Conservation (phyloP, 2,888 invertebrate species). For the Harpagoxenus sublaevis region DNA sequence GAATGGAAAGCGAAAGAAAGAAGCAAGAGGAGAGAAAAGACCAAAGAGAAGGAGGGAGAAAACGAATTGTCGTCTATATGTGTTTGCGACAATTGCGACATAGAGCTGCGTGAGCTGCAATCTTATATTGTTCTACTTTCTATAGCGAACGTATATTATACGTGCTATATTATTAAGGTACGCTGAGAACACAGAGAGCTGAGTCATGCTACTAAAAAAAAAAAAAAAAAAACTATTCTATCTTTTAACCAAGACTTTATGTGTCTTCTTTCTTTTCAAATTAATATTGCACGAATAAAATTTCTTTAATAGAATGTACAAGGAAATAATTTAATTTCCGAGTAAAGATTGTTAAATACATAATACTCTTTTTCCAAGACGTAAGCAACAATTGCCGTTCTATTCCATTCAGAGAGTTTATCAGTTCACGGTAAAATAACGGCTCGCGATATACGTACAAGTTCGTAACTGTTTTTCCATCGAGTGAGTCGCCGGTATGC, state of each 20-base stretch:
- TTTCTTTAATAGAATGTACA: background rate
- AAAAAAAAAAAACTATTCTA: background rate
- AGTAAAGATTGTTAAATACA: background rate
- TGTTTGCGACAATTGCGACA: conserved; percentile 12
- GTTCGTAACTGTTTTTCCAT: background rate
- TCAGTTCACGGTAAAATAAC: background rate
- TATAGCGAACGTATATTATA: background rate
- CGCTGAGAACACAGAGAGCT: background rate
- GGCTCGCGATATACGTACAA: background rate
- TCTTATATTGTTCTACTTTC: conserved; percentile 29
- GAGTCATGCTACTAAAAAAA: background rate
- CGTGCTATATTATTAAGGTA: conserved; percentile 3
- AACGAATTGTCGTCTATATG: background rate
- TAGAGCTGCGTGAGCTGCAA: background rate
- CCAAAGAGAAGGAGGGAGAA: background rate
- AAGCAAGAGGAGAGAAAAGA: background rate
- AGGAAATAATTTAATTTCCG: background rate
- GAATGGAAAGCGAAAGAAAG: background rate
- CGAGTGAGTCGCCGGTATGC: background rate
- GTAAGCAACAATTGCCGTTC: background rate
- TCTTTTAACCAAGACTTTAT: background rate
- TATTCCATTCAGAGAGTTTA: background rate
- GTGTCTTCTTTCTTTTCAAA: background rate
- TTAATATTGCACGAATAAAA: conserved; percentile 4
- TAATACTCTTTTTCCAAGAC: background rate